Evolutionary conservation across 2,888 invertebrate species (phyloP).

Genomic region (Sphaerophoria rueppellii): DNA sequence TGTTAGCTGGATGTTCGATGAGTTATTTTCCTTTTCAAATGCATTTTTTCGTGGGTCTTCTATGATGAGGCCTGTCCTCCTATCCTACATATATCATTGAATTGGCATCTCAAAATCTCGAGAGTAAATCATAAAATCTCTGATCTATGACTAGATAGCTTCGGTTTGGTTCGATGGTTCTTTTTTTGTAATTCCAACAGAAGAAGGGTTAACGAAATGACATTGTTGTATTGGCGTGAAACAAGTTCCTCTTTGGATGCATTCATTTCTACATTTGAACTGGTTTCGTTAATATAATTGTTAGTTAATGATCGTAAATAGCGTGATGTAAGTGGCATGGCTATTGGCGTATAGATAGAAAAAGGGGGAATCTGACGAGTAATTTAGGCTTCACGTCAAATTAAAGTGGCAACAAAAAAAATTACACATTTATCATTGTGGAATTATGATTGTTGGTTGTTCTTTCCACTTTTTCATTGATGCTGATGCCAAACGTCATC

Average conservation of each 20-base stretch:
- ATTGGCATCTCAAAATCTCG: constrained; percentile 61
- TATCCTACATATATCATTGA: constrained; percentile 50
- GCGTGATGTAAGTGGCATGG: constrained; percentile 61
- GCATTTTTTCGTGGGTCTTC: not conserved
- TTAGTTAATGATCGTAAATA: constrained; percentile 67
- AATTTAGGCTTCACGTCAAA: constrained; percentile 62
- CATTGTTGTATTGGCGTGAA: constrained; percentile 13
- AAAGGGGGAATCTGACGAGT: constrained; percentile 52
- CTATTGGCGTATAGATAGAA: constrained; percentile 5
- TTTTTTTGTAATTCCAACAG: not conserved
- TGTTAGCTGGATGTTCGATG: constrained; percentile 42
- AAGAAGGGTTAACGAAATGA: constrained; percentile 11
- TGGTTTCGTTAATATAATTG: constrained; percentile 64
- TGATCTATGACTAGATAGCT: constrained; percentile 69
- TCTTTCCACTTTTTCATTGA: not conserved
- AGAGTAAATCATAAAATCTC: constrained; percentile 71
- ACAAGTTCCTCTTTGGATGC: constrained; percentile 47
- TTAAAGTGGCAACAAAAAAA: constrained; percentile 58
- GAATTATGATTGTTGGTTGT: constrained; percentile 62
- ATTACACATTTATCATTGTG: constrained; percentile 53
- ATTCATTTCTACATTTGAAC: constrained; percentile 47
- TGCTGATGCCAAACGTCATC: constrained; percentile 17
- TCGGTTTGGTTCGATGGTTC: constrained; percentile 27
- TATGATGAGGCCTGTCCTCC: constrained; percentile 27
- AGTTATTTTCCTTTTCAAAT: not conserved